Evolutionary conservation across 2,113 vertebrate genomes (phyloP), one percentile per base, ranked within the genome.

Genomic region (Variabilichromis moorii): DNA sequence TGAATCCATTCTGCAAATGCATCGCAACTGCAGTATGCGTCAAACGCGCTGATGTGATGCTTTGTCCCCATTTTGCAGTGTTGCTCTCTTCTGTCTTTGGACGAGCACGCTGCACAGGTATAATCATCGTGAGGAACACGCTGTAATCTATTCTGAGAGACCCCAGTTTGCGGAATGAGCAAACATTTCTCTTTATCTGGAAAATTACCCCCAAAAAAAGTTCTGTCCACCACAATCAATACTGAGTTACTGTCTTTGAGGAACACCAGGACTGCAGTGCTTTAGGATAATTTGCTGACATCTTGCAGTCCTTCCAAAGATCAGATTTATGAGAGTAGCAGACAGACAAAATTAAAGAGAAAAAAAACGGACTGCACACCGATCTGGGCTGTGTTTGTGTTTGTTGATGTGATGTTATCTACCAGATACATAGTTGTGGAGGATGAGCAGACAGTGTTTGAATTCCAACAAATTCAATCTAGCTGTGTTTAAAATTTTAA

Each of bases 1-100:
- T 82, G 73, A 79, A 85, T 88, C 16, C 80, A 61, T 85, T 90
- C 37, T 66, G 80, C 71, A 82, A 89, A 89, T 82, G 54, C 51
- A 66, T 16, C 16, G 68, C 42, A 31, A 55, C 16, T 42, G 55
- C 59, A 90, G 6, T 51, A 14, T 26, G 73, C 37, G 55, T 83
- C 37, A 57, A 76, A 83, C n/a, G 79, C 66, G 47, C 87, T 86
- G 86, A 93, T 61, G 81, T 10, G 33, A 55, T 31, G 59, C 68
- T 80, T 82, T 85, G 55, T 84, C 71, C n/a, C 51, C 5, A 68
- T 51, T 82, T 54, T 79, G 81, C 84, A 76, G 63, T 19, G 13
- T 31, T 28, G n/a, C 17, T 82, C 8, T 40, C 51, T 31, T 59
- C 12, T 28, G 40, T 71, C 79, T 66, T 82, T 80, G 59, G 26